These are phyloP conservation scores for Sycophaga agraensis DNA, from an alignment of 1,140 invertebrate genomes.

Conservation along the genomic window DNA sequence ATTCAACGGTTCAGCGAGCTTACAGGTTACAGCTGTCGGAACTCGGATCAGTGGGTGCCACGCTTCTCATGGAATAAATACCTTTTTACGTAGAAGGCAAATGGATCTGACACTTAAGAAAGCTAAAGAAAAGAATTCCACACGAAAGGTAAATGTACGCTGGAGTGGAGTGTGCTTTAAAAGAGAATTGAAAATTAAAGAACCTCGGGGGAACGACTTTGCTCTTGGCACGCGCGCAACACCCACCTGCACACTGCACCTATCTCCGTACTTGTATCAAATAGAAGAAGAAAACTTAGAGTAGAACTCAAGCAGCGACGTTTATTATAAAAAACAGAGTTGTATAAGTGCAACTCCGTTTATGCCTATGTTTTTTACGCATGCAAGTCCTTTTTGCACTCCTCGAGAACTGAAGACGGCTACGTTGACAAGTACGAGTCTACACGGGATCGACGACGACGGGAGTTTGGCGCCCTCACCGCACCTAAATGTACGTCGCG, in stretches of 20 bases:
- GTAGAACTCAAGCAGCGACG: too few species aligned
- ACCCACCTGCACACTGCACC: slow-evolving; percentile 21
- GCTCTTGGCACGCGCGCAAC: slow-evolving; percentile 22
- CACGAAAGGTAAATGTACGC: neutral
- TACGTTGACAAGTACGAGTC: neutral
- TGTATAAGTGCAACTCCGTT: too few species aligned
- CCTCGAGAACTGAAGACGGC: neutral
- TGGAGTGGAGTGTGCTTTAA: neutral
- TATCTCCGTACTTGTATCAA: too few species aligned
- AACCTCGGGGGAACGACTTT: neutral
- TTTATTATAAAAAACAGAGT: too few species aligned
- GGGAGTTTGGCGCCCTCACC: slow-evolving; percentile 14
- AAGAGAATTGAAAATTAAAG: too few species aligned
- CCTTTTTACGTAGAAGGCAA: too few species aligned
- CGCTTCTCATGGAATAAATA: neutral
- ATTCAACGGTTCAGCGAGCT: too few species aligned
- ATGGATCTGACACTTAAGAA: too few species aligned
- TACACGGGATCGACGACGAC: neutral
- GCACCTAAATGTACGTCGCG: slow-evolving; percentile 8
- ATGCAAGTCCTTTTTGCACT: neutral
- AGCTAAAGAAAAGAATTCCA: neutral
- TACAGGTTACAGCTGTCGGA: slow-evolving; percentile 24
- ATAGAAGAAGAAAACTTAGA: too few species aligned
- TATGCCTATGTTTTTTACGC: neutral
- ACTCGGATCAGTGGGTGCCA: neutral